A percentile compares a stretch with the other conserved stretches of the same genome.
Evolutionary conservation across 2,797 vertebrate genomes (phyloP).

Genomic region (Diceros bicornis): DNA sequence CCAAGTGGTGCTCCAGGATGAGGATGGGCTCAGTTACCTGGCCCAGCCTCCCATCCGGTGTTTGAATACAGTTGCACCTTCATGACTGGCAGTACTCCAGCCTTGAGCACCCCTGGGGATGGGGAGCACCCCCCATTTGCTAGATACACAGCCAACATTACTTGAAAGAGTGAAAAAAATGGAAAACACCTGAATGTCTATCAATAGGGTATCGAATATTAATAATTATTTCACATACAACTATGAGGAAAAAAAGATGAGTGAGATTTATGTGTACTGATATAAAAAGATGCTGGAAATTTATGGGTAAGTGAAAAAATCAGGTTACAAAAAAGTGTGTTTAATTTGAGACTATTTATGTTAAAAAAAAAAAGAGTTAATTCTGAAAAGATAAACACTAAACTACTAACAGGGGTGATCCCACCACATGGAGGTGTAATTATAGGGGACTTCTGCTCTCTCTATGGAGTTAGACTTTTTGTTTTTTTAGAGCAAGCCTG

Average conservation of each 20-base stretch:
- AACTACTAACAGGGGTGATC: background rate
- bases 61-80: background rate
- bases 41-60: background rate
- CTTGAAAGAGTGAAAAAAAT: background rate
- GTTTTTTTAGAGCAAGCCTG: background rate
- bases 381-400: background rate
- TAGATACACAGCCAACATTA: accelerated
- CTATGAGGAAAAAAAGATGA: background rate
- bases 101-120: background rate
- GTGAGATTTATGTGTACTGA: background rate
- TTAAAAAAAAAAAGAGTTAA: background rate
- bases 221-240: background rate
- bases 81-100: background rate
- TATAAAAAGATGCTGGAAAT: background rate
- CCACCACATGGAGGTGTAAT: background rate
- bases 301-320: background rate
- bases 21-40: background rate
- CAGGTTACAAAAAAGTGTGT: background rate
- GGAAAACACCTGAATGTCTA: background rate
- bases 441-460: background rate
- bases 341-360: background rate
- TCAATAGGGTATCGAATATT: background rate
- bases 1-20: accelerated
- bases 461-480: background rate
- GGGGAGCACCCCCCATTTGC: background rate